Evolutionary conservation across 2,888 invertebrate species (phyloP), one percentile per base, ranked within the genome.

Genomic region (Leptothorax acervorum): DNA sequence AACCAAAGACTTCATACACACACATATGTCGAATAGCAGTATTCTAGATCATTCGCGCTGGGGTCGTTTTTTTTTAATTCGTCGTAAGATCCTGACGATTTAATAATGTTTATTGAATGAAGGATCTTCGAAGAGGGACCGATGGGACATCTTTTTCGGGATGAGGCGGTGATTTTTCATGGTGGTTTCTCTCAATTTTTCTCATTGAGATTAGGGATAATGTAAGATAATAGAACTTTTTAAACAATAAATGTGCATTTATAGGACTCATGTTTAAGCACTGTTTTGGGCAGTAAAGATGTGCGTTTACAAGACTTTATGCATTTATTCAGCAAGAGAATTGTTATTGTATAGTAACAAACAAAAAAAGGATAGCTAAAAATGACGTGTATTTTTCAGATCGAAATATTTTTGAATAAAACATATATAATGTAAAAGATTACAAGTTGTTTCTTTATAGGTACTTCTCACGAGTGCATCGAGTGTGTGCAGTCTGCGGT

Each of bases 381-480:
- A 92, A 89, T 92, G 89, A 94, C 91, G 90, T 94, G 94, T 94
- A 94, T 94, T 94, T 94, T 94, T 94, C 92, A 94, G 90, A 90
- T 91, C 91, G 88, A 93, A 89, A 92, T 94, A 94, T 94, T 94
- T 94, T 94, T 94, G 91, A 94, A 94, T 94, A 94, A 94, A 94
- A 94, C 91, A 88, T 88, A 88, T 88, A 88, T 91, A 92, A 91
- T 88, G 87, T 90, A 89, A 91, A 87, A 68, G 35, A 51, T 55
- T 31, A 39, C 23, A 28, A 3, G 2, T 0, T 42, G 18, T 48
- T 75, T 60, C 3, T 39, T 62, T 23, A n/a, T 57, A 35, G 8
- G 42, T 42, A 35, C 15, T 70, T 60, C 3, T n/a, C 39, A n/a
- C 23, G 39, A 53, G 6, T 18, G 39, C 18, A n/a, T 42, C 39